Percentiles rank a stretch among this genome's conserved stretches.
phyloP scores from a whole-genome alignment of 2,888 invertebrate species.

The Vannuccia rotundouncinata region DNA sequence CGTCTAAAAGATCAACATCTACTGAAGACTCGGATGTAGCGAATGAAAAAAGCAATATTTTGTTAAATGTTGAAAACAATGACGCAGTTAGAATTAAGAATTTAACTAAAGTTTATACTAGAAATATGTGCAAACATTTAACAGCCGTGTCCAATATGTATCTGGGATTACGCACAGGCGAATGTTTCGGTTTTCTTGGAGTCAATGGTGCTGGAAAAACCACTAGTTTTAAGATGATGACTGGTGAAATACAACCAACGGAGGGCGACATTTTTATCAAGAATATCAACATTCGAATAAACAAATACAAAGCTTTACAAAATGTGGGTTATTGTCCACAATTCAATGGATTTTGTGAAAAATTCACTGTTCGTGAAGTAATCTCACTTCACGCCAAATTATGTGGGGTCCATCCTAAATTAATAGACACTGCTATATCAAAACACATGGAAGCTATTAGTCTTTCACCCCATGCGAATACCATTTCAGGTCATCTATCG shows the following conservation, averaged over 20 bases:
- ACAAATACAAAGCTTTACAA: slow-evolving; percentile 50
- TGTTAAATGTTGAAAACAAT: not conserved
- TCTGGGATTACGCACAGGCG: slow-evolving; percentile 61
- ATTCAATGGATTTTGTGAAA: slow-evolving; percentile 73
- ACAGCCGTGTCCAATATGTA: slow-evolving; percentile 60
- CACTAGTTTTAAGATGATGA: slow-evolving; percentile 67
- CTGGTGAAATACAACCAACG: slow-evolving; percentile 58
- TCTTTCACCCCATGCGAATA: slow-evolving; percentile 32
- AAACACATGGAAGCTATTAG: slow-evolving; percentile 8
- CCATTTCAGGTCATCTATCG: slow-evolving; percentile 32
- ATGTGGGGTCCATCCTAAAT: slow-evolving; percentile 61
- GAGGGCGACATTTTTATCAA: slow-evolving; percentile 59
- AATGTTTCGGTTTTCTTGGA: slow-evolving; percentile 73
- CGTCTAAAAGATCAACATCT: too few relatives aligned
- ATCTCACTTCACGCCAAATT: slow-evolving; percentile 69
- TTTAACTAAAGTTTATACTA: slow-evolving; percentile 32
- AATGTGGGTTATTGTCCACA: slow-evolving; percentile 79
- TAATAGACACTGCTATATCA: slow-evolving; percentile 25
- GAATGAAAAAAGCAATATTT: not conserved
- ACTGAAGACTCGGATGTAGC: slow-evolving; percentile 55
- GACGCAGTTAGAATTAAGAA: slow-evolving; percentile 15
- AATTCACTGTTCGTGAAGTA: slow-evolving; percentile 71
- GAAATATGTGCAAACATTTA: not conserved
- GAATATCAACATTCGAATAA: slow-evolving; percentile 43
- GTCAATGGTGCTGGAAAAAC: slow-evolving; percentile 65